A percentile compares a stretch with the other conserved stretches of the same genome.
Conservation (phyloP, 2,888 invertebrate genomes). For the Platycheirus rosarum region DNA sequence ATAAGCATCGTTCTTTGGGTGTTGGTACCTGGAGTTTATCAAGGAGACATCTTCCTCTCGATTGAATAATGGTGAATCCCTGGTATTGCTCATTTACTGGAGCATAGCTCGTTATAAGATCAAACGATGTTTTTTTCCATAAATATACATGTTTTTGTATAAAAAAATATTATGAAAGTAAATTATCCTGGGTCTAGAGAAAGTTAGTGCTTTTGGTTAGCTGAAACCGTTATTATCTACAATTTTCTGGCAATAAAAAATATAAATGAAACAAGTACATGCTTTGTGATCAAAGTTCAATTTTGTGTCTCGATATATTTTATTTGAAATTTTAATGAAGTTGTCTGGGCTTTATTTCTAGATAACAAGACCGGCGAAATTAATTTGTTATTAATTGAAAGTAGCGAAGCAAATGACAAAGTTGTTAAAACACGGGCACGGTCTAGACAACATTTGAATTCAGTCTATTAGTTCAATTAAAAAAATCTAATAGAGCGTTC, state of each 20-base stretch:
- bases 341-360: too few species aligned
- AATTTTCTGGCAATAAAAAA: too few species aligned
- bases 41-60: conserved; percentile 41
- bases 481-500: too few species aligned
- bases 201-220: conserved; percentile 3
- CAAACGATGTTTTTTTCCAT: conserved; percentile 46
- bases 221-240: background rate
- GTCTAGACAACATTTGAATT: too few species aligned
- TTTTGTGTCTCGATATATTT: background rate
- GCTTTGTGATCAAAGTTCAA: background rate
- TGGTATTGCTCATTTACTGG: conserved; percentile 46
- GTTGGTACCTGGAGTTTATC: conserved; percentile 13
- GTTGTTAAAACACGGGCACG: too few species aligned
- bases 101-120: conserved; percentile 41
- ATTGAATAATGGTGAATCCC: conserved; percentile 52
- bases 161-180: background rate
- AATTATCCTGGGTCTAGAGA: background rate
- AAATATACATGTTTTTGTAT: background rate
- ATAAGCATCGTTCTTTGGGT: conserved; percentile 8
- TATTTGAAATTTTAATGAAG: background rate
- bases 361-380: too few species aligned
- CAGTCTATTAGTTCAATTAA: too few species aligned
- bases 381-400: too few species aligned
- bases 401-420: too few species aligned
- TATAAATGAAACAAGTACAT: too few species aligned